These are phyloP conservation scores for Molorchus minor DNA, from an alignment of 2,888 invertebrate species.

Conservation along the genomic window DNA sequence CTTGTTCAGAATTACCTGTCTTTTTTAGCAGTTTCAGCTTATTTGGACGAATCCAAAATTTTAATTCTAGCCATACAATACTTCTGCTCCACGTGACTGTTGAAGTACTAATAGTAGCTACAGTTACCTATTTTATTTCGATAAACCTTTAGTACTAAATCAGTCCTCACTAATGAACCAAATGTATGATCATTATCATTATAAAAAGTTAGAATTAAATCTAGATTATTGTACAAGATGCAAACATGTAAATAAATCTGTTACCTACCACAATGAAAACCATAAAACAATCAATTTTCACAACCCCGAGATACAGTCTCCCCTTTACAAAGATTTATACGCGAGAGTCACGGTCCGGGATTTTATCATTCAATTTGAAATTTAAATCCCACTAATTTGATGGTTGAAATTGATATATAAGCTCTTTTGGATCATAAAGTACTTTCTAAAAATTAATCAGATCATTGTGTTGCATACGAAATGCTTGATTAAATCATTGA, in stretches of 20 bases:
- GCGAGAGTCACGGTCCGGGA: slow-evolving; percentile 31
- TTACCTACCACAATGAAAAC: slow-evolving; percentile 10
- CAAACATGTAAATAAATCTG: slow-evolving; percentile 26
- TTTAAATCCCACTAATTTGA: slow-evolving; percentile 34
- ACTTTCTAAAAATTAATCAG: slow-evolving; percentile 24
- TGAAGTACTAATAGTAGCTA: no score
- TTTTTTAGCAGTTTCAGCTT: no score
- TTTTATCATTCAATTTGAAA: slow-evolving; percentile 33
- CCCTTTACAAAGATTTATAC: slow-evolving; percentile 28
- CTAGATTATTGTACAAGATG: slow-evolving; percentile 20
- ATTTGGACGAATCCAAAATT: no score
- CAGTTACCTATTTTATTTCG: no score
- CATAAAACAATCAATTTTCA: slow-evolving; percentile 25
- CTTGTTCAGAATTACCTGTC: no score
- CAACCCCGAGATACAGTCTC: slow-evolving; percentile 26
- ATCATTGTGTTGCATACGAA: slow-evolving; percentile 7
- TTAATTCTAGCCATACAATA: no score
- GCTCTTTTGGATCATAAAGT: slow-evolving; percentile 5
- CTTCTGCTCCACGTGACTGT: no score
- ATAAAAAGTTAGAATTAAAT: slow-evolving; percentile 13
- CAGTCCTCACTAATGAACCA: slow-evolving; percentile 15
- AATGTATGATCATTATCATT: slow-evolving; percentile 7
- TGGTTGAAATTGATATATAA: slow-evolving; percentile 28
- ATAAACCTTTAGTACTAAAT: background rate
- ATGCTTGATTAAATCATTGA: slow-evolving; percentile 10